These are phyloP conservation scores for Noctuana brunneofusca DNA, from an alignment of 2,888 invertebrate genomes.

Conservation along the genomic window DNA sequence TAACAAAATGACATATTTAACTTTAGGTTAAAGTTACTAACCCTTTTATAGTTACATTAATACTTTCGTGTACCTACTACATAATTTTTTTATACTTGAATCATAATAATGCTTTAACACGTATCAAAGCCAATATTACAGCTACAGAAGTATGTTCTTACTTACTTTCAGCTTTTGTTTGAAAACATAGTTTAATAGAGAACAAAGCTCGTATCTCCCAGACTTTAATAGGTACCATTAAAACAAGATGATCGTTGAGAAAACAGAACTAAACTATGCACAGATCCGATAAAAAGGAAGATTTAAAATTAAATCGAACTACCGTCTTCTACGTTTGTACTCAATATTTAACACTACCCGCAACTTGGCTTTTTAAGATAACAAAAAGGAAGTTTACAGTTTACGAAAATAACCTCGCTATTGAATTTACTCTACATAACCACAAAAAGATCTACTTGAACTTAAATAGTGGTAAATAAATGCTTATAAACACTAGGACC, in stretches of 20 bases:
- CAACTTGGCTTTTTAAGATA: conserved; percentile 23
- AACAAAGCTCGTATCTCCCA: no score
- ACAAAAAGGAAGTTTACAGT: conserved; percentile 11
- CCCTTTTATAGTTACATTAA: no score
- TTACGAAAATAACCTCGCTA: background rate
- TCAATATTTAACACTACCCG: background rate
- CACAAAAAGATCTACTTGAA: background rate
- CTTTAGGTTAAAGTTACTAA: no score
- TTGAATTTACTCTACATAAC: background rate
- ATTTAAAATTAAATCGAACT: conserved; percentile 5
- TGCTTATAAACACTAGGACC: no score
- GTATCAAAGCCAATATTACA: no score
- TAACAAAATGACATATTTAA: no score
- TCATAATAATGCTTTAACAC: no score
- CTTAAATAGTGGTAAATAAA: background rate
- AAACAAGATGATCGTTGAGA: background rate
- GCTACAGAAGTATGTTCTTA: no score
- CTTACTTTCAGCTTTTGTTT: no score
- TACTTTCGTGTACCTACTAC: no score
- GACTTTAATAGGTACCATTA: background rate
- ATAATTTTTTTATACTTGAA: no score
- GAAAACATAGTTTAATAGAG: background rate
- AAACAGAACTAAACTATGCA: background rate
- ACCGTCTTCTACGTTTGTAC: conserved; percentile 21
- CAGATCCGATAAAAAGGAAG: background rate